Evolutionary conservation across 1,140 invertebrate species (phyloP), one percentile per base, ranked within the genome.

Genomic region (Cotesia glomerata): DNA sequence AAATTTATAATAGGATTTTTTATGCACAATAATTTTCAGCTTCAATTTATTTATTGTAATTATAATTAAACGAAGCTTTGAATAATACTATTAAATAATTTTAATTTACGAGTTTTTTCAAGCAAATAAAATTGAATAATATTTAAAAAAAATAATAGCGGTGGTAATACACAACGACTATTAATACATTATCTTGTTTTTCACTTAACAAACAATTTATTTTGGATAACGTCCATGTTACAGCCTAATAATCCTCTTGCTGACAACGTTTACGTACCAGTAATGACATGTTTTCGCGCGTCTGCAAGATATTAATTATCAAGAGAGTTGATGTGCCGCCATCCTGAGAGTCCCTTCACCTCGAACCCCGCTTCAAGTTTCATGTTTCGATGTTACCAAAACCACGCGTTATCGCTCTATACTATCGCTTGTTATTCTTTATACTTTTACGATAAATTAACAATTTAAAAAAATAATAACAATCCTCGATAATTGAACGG

Each of bases 251-350:
- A 54, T 54, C 52, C 52, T 54, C 16, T 54, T 54, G 52, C 52
- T 16, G 52, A 54, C 52, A 54, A 54, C 52, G 52, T 54, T 54
- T 54, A 54, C 52, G 52, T 14, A 54, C 39, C 52, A 54, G 52
- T 54, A 54, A 54, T 54, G 52, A 54, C 52, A 54, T 54, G 52
- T 16, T 54, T 54, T 54, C 52, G 52, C 52, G 16, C 52, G 52
- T 54, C 52, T 54, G 16, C 52, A 16, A 54, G 61, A 63, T 63
- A 63, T 63, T 63, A 63, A 63, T 63, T 63, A 63, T 14, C 61
- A 35, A 26, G 61, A 14, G 61, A 8, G 9, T 35, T 63, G 11
- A 59, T 59, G 26, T 59, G 58, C 58, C 18, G 18, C 18, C n/a
- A 7, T 35, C 9, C 34, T 14, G 61, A 45, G 34, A 54, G 11